Evolutionary conservation across 1,140 invertebrate genomes (phyloP), one percentile per base, ranked within the genome.

Genomic region (Tyrophagus putrescentiae): DNA sequence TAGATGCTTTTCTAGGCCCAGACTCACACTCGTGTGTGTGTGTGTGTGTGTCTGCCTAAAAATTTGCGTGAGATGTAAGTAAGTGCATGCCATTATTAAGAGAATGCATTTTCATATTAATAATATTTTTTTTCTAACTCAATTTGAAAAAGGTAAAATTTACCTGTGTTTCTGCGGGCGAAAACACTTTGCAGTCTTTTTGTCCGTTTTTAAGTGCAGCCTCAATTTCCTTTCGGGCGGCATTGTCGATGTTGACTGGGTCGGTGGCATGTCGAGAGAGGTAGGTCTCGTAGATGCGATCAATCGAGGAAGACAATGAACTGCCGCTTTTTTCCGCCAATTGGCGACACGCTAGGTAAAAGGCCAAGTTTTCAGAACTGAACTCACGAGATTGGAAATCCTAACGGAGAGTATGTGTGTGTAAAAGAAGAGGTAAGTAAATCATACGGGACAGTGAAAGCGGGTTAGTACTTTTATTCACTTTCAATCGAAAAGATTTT

Each of bases 351-450:
- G 86, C 84, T 57, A 83, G 85, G 90, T 91, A 97, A 73, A 97
- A 97, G 63, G 84, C 82, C 44, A 96, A 95, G 70, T 98, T 97
- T 72, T 98, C 93, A 62, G 91, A 86, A 63, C 89, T 93, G 69
- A 94, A 95, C 74, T 98, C 92, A 71, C 91, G 92, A 68, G 89
- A 85, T 23, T 96, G 75, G 74, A 96, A 98, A 73, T 88, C 86
- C 84, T 87, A n/a, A n/a, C n/a, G n/a, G n/a, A n/a, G n/a, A n/a
- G n/a, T n/a, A n/a, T n/a, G n/a, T n/a, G n/a, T n/a, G n/a, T n/a
- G n/a, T n/a, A n/a, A n/a, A n/a, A n/a, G n/a, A n/a, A n/a, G n/a
- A n/a, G n/a, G n/a, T n/a, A n/a, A n/a, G n/a, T n/a, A n/a, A n/a
- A n/a, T n/a, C n/a, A n/a, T n/a, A n/a, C n/a, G n/a, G n/a, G n/a